phyloP scores from a whole-genome alignment of 2,113 vertebrate species.

The Ophthalmotilapia sp. region DNA sequence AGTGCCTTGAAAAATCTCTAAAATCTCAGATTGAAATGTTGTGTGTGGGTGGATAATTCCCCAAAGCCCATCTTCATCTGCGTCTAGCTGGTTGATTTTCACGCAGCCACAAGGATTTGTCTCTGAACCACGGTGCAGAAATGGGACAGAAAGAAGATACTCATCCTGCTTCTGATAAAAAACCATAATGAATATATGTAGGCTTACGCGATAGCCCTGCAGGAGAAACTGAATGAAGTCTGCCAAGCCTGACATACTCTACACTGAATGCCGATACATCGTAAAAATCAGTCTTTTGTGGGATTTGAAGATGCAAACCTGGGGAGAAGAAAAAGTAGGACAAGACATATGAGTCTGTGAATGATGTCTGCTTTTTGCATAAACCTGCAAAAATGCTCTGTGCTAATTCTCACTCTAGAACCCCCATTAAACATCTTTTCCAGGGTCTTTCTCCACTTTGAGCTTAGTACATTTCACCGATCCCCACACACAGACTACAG shows the following conservation, averaged over 20 bases:
- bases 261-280: neutral
- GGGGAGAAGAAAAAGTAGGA: neutral
- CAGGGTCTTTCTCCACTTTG: neutral
- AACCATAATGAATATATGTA: neutral
- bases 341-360: neutral
- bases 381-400: neutral
- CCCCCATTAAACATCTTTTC: neutral
- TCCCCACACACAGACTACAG: neutral
- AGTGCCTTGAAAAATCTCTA: constrained; percentile 41
- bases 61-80: constrained; percentile 53
- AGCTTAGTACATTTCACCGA: neutral
- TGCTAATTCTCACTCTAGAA: neutral
- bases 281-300: neutral
- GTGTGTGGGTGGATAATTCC: constrained; percentile 57
- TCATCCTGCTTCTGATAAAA: neutral
- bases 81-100: constrained; percentile 34
- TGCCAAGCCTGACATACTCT: neutral
- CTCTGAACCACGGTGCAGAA: constrained; percentile 23
- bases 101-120: constrained; percentile 38
- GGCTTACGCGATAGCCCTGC: neutral
- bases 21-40: constrained; percentile 52
- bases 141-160: constrained; percentile 4
- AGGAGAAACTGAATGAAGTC: neutral
- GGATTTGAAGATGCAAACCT: neutral
- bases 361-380: neutral